phyloP scores from a whole-genome alignment of 2,113 vertebrate species.

The Mesocricetus auratus region DNA sequence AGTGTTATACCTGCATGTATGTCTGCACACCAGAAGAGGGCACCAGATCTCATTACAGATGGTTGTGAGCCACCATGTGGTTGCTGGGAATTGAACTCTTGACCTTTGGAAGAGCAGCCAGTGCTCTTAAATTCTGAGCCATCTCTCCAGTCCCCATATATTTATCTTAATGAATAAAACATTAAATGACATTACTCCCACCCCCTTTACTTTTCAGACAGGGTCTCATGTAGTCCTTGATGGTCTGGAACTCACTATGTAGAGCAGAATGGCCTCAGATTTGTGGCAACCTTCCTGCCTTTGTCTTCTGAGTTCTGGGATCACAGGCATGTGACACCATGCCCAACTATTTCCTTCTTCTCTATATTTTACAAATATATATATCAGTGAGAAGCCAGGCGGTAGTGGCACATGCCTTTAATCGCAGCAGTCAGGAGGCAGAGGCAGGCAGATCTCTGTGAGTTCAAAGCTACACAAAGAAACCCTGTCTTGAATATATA shows the following conservation, averaged over 20 bases:
- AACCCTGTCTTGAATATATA: no score
- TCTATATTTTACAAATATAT: constrained; percentile 31
- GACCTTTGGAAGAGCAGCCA: no score
- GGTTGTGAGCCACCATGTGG: no score
- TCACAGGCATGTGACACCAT: neutral
- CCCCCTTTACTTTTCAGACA: neutral
- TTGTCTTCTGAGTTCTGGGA: neutral
- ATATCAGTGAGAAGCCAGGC: neutral
- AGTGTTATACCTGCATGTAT: no score
- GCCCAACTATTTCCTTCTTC: neutral
- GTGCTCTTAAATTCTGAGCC: no score
- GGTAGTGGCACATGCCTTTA: no score
- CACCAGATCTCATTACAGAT: no score
- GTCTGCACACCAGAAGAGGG: no score
- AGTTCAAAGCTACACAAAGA: no score
- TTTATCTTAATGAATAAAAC: neutral
- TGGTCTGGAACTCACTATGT: neutral
- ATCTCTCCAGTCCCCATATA: neutral
- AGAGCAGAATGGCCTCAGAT: neutral
- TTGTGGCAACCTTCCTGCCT: neutral
- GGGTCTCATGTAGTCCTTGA: neutral
- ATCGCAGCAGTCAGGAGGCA: no score
- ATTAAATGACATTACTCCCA: neutral
- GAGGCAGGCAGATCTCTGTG: no score
- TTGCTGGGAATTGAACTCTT: no score